Percentiles rank a stretch among this genome's conserved stretches.
Evolutionary conservation across 2,113 vertebrate genomes (phyloP).

Genomic region (Anarhynchus alexandrinus): DNA sequence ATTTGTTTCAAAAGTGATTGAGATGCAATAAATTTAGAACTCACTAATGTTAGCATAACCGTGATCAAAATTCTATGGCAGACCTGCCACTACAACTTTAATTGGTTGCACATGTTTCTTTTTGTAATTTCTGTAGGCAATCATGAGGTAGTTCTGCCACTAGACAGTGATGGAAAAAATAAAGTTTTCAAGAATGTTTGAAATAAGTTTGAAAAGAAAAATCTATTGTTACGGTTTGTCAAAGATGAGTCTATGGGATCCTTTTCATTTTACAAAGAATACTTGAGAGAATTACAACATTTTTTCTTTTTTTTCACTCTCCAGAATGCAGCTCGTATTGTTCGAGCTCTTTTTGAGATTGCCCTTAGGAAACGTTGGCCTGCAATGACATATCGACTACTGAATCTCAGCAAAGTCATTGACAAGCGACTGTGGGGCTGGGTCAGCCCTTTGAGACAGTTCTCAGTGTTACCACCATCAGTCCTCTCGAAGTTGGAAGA

Average conservation of each 20-base stretch:
- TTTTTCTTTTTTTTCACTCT: not conserved
- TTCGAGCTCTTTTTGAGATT: slow-evolving; percentile 95
- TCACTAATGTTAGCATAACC: not conserved
- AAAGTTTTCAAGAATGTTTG: not conserved
- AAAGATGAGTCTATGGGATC: not conserved
- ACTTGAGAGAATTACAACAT: not conserved
- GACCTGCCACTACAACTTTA: not conserved
- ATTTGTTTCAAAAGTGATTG: not conserved
- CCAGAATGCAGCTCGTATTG: slow-evolving; percentile 95
- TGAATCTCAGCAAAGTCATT: slow-evolving; percentile 95
- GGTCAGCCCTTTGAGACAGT: slow-evolving; percentile 92
- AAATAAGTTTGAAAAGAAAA: slow-evolving; percentile 12
- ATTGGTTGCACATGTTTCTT: not conserved
- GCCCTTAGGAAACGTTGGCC: slow-evolving; percentile 96
- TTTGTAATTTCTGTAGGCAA: not conserved
- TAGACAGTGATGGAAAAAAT: not conserved
- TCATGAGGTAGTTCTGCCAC: not conserved
- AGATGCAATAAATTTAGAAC: not conserved
- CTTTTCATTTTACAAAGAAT: slow-evolving; percentile 10
- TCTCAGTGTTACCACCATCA: slow-evolving; percentile 81
- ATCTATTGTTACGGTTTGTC: slow-evolving; percentile 7
- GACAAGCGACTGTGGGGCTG: slow-evolving; percentile 96
- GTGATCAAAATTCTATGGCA: not conserved
- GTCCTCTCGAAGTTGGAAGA: slow-evolving; percentile 90
- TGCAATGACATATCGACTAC: slow-evolving; percentile 92